Evolutionary conservation across 2,888 invertebrate genomes (phyloP).

Genomic region (Platerodrilus igneus): DNA sequence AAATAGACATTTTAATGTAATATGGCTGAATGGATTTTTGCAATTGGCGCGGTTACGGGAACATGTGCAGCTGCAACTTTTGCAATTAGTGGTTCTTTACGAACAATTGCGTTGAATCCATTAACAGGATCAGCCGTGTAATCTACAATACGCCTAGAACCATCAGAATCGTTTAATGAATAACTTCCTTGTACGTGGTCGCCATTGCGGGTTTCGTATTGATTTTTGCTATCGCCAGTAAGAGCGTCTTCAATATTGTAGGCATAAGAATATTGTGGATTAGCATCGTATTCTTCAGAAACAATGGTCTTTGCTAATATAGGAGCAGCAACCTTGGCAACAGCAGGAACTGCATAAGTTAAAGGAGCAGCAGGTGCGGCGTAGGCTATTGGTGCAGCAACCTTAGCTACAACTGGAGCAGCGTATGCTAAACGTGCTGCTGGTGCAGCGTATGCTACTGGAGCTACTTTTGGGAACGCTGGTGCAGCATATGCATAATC

Average conservation of each 20-base stretch:
- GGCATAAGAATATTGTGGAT: conserved; percentile 54
- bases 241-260: conserved; percentile 54
- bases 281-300: conserved; percentile 49
- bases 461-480: conserved; percentile 20
- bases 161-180: conserved; percentile 54
- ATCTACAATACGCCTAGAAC: conserved; percentile 53
- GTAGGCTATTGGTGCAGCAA: conserved; percentile 5
- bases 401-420: conserved; percentile 43
- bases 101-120: conserved; percentile 57
- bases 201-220: conserved; percentile 53
- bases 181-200: conserved; percentile 55
- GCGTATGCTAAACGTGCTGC: too few relatives aligned
- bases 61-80: conserved; percentile 46
- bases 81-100: conserved; percentile 48
- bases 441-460: conserved; percentile 29
- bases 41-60: too few relatives aligned
- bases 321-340: conserved; percentile 39
- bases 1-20: too few relatives aligned
- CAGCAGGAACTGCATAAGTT: conserved; percentile 46
- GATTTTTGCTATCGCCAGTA: conserved; percentile 55
- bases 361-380: too few relatives aligned
- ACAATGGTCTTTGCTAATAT: conserved; percentile 36
- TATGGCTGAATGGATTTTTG: too few relatives aligned
- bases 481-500: too few relatives aligned
- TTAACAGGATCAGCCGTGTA: conserved; percentile 56